A percentile compares a stretch with the other conserved stretches of the same genome.
Conservation (phyloP, 1,140 invertebrate genomes). For the Trissolcus basalis region DNA sequence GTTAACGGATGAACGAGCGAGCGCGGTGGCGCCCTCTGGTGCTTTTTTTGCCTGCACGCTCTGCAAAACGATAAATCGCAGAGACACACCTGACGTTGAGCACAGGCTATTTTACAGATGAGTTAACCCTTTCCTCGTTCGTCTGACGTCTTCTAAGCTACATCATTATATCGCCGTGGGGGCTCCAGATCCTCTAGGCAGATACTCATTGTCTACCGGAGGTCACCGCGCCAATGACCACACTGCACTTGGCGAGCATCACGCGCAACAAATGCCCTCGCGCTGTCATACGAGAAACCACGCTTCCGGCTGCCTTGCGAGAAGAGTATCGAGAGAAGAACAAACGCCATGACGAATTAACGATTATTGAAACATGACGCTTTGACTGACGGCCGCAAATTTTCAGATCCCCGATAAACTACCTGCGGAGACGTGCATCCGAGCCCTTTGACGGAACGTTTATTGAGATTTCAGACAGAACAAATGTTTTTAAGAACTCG, state of each 20-base stretch:
- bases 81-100: constrained; percentile 47
- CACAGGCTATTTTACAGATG: constrained; percentile 44
- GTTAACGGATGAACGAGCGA: constrained; percentile 46
- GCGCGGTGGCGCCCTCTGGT: constrained; percentile 31
- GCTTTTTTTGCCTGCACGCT: constrained; percentile 1
- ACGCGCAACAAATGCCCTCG: constrained; percentile 41
- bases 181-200: constrained; percentile 34
- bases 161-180: constrained; percentile 49
- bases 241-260: constrained; percentile 30
- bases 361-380: constrained; percentile 44
- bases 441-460: constrained; percentile 2
- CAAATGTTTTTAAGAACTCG: neutral
- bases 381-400: constrained; percentile 21
- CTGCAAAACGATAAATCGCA: constrained; percentile 39
- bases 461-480: constrained; percentile 5
- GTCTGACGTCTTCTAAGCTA: constrained; percentile 44
- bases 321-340: constrained; percentile 21
- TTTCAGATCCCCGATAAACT: constrained; percentile 19
- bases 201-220: constrained; percentile 46
- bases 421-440: constrained; percentile 4
- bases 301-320: constrained; percentile 27
- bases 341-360: constrained; percentile 25
- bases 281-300: constrained; percentile 32
- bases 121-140: constrained; percentile 45
- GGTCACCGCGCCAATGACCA: constrained; percentile 46